phyloP scores from a whole-genome alignment of 2,888 invertebrate genomes.

The Aphodius sticticus region DNA sequence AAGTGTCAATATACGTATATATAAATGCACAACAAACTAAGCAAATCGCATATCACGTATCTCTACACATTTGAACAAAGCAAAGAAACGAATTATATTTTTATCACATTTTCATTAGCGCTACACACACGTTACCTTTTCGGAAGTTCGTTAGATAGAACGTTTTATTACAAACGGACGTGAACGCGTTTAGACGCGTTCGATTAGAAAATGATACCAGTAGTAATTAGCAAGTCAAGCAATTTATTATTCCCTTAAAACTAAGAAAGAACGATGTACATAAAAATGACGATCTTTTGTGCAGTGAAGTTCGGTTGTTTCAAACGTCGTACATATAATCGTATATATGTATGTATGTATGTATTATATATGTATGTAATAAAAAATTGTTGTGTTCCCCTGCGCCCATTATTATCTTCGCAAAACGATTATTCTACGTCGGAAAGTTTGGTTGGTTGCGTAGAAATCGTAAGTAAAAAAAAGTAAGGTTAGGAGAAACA shows the following conservation, averaged over 20 bases:
- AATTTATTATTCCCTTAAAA: constrained; percentile 54
- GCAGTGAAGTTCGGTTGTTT: constrained; percentile 42
- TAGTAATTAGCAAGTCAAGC: constrained; percentile 42
- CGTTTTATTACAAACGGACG: background rate
- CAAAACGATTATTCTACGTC: background rate
- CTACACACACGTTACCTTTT: background rate
- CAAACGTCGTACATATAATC: no score
- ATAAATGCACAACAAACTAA: background rate
- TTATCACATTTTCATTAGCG: background rate
- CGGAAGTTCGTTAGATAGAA: background rate
- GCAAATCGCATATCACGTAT: no score
- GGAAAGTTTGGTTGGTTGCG: background rate
- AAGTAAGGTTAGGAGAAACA: background rate
- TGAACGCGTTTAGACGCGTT: constrained; percentile 44
- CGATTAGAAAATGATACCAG: constrained; percentile 24
- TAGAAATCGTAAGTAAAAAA: background rate
- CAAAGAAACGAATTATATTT: background rate
- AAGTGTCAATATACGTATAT: background rate
- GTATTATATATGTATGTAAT: background rate
- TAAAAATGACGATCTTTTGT: constrained; percentile 50
- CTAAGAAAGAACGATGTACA: constrained; percentile 51
- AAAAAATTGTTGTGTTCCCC: background rate
- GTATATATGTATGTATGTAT: no score
- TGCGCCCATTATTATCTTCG: constrained; percentile 14
- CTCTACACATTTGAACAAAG: background rate